Evolutionary conservation across 2,113 vertebrate genomes (phyloP).

Genomic region (Stegastes partitus): DNA sequence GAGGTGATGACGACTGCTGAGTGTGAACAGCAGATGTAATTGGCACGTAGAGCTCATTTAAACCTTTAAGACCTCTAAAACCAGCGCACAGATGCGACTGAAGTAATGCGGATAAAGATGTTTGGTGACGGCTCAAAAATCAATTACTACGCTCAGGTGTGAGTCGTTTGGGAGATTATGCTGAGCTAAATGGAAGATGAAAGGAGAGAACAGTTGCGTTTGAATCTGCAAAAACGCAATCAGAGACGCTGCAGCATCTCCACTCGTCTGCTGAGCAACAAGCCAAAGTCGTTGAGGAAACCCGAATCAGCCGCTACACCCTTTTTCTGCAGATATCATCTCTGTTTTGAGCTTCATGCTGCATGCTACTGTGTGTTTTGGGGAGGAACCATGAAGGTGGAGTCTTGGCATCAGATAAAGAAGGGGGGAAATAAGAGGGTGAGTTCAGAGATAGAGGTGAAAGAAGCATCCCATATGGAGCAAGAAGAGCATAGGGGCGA

Average conservation of each 20-base stretch:
- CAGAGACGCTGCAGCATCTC: too few relatives aligned
- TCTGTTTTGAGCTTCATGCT: neutral
- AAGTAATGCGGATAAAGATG: neutral
- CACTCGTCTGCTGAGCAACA: too few relatives aligned
- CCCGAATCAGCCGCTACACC: neutral
- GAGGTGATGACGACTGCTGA: slow-evolving; percentile 21
- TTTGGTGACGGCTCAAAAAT: neutral
- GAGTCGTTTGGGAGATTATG: neutral
- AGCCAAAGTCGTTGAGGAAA: neutral
- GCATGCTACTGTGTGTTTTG: slow-evolving; percentile 4
- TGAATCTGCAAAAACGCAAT: neutral
- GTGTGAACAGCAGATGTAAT: slow-evolving; percentile 38
- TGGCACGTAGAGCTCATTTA: slow-evolving; percentile 16
- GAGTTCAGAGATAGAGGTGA: neutral
- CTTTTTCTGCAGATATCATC: neutral
- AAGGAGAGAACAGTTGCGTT: neutral
- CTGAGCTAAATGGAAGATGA: neutral
- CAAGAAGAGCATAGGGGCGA: neutral
- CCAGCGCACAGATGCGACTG: slow-evolving; percentile 20
- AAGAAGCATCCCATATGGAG: neutral
- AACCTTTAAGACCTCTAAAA: slow-evolving; percentile 35
- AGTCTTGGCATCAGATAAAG: neutral
- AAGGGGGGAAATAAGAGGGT: neutral
- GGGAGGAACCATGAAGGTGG: neutral
- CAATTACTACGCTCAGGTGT: neutral